Evolutionary conservation across 2,113 vertebrate genomes (phyloP), one percentile per base, ranked within the genome.

Genomic region (Albula glossodonta): DNA sequence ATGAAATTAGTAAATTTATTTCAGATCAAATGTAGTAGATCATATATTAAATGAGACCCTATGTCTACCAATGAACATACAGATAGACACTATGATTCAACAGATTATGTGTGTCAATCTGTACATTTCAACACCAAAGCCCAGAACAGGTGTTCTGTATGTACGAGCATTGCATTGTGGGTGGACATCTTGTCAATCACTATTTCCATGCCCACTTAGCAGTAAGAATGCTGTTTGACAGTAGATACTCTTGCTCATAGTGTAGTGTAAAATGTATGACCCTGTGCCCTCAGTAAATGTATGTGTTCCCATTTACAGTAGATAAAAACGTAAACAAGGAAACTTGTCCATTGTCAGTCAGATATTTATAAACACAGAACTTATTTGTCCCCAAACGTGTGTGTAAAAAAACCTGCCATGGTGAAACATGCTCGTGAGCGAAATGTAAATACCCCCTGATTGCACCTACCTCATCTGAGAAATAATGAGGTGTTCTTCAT

Each of bases 341-440:
- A 88, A 49, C 83, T 83, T 53, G 85, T 84, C 63, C 51, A 88
- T 85, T 74, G 84, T 77, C 81, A 74, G 85, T 84, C 77, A 41
- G 51, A 84, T 87, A 74, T 90, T 86, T 84, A 83, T 77, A 84
- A 88, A 88, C 86, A 88, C 51, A 83, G 48, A 57, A 51, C 79
- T 51, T 84, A 53, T 86, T 89, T 90, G 31, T 31, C 81, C 51
- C 84, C 83, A 25, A 25, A 60, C 79, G 17, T 82, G 83, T 60
- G 78, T 70, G 74, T 41, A 79, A 31, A 50, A 31, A 85, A 31
- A 85, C 66, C 48, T 84, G 80, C 82, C 81, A 84, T 50, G 77
- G 48, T 10, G 53, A 63, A 85, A 87, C 86, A 80, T 48, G 31
- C 25, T 57, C 74, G 51, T 78, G 78, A 12, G 50, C 13, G 13